Base-by-base conservation (phyloP, 2,888 invertebrate genomes). In the Penaeus monodon region DNA sequence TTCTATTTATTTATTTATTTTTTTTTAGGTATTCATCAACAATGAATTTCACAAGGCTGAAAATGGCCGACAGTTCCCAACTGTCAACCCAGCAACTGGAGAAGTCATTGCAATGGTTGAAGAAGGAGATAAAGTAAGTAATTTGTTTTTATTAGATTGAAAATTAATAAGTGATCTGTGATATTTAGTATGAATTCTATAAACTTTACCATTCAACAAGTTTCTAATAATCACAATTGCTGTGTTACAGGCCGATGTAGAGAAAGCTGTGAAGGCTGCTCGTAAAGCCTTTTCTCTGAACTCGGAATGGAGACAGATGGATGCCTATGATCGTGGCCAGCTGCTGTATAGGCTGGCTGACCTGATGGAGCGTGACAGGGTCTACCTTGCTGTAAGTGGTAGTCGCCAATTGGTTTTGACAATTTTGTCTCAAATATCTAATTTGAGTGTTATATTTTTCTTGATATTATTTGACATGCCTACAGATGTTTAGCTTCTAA, bases 31-130 rank as follows among this genome's bases (percentile, higher is more conserved):
- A 85, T 99, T 99, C 92, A 97, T 99, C 91, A 97, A 99, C 94
- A 99, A 99, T 93, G 98, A 99, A 93, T 99, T 97, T 96, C 95
- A 96, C 91, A 96, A 97, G 92, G 96, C 98, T 3, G 94, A 94
- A 84, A 96, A 96, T 81, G 97, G 97, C 14, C 96, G 96, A 92
- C 97, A 96, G 0, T 99, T 99, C 92, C 94, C 94, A 65, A 96
- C 97, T 0, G 92, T 96, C 82, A 97, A 99, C 92, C 99, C 99
- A 0, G 91, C 96, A 8, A 97, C 95, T 0, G 97, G 95, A 63
- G 93, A 96, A 92, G 93, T 94, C 0, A 97, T 97, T 86, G 94
- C 96, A 0, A 95, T 97, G 85, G 94, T 98, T 8, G 97, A 97
- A 92, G 95, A 96, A 92, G 96, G 95, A 7, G 94, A 93, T 89